These are phyloP conservation scores for Harmothoe impar DNA, from an alignment of 2,888 invertebrate genomes.

Conservation along the genomic window DNA sequence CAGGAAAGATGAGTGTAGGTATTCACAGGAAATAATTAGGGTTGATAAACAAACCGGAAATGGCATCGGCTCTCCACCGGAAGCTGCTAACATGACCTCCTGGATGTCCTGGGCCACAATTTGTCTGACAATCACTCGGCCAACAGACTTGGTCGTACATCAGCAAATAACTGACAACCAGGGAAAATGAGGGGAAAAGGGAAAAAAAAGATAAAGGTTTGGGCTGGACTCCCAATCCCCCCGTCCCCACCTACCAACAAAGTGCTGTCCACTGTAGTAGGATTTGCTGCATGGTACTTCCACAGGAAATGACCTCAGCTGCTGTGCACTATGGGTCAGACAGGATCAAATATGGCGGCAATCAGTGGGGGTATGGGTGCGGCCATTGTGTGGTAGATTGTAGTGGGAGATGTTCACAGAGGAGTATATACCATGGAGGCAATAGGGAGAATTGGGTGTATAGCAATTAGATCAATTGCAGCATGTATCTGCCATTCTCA, in stretches of 20 bases:
- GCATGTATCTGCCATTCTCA: too few species aligned
- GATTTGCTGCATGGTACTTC: neutral
- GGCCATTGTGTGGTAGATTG: neutral
- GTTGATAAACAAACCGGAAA: too few species aligned
- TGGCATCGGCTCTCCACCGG: neutral
- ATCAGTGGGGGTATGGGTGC: neutral
- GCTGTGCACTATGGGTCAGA: neutral
- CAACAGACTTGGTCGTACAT: neutral
- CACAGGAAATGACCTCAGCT: conserved; percentile 11
- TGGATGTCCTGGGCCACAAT: neutral
- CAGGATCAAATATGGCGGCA: conserved; percentile 36
- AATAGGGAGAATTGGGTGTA: too few species aligned
- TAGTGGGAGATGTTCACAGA: neutral
- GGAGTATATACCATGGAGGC: too few species aligned
- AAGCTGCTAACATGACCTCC: neutral
- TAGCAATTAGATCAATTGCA: too few species aligned
- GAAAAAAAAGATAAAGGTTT: neutral
- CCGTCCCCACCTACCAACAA: neutral
- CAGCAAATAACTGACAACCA: neutral
- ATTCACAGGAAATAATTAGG: too few species aligned
- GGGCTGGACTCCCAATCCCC: neutral
- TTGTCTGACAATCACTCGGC: neutral
- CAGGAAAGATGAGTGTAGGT: too few species aligned
- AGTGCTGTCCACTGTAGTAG: neutral
- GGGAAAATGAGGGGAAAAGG: neutral